Conservation (phyloP, 1,140 invertebrate genomes). For the Drosophila burlai region DNA sequence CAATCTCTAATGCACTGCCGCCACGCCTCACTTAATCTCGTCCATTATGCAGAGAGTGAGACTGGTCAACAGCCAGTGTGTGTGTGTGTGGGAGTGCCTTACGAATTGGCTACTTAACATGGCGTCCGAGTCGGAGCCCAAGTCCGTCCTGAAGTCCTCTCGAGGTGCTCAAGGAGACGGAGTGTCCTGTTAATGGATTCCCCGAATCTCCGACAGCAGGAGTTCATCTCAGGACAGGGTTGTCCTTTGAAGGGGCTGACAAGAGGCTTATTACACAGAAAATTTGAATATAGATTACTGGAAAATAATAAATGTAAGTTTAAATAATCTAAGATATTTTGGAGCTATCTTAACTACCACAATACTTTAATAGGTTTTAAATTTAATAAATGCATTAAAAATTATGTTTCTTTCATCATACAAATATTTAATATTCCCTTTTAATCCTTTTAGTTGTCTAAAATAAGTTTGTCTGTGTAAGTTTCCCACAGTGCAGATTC, state of each 20-base stretch:
- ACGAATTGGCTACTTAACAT: conserved; percentile 64
- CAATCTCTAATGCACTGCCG: conserved; percentile 56
- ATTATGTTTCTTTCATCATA: neutral
- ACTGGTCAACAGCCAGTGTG: neutral
- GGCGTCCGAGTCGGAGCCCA: neutral
- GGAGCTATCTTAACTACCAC: too few relatives aligned
- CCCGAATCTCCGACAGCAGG: conserved; percentile 3
- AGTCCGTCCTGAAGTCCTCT: conserved; percentile 19
- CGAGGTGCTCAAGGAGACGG: conserved; percentile 20
- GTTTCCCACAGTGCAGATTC: neutral
- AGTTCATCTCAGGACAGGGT: neutral
- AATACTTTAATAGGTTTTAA: neutral
- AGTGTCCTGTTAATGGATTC: conserved; percentile 42
- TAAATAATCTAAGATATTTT: too few relatives aligned
- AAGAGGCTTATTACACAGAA: neutral
- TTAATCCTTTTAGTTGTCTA: neutral
- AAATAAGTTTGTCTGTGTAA: neutral
- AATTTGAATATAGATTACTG: neutral
- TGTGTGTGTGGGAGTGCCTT: conserved; percentile 16
- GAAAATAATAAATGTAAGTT: too few relatives aligned
- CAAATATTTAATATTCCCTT: neutral
- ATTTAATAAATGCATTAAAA: neutral
- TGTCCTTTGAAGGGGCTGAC: neutral
- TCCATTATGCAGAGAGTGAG: conserved; percentile 62
- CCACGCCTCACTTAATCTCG: conserved; percentile 60